Evolutionary conservation across 2,113 vertebrate genomes (phyloP).

Genomic region (Capreolus pygargus): DNA sequence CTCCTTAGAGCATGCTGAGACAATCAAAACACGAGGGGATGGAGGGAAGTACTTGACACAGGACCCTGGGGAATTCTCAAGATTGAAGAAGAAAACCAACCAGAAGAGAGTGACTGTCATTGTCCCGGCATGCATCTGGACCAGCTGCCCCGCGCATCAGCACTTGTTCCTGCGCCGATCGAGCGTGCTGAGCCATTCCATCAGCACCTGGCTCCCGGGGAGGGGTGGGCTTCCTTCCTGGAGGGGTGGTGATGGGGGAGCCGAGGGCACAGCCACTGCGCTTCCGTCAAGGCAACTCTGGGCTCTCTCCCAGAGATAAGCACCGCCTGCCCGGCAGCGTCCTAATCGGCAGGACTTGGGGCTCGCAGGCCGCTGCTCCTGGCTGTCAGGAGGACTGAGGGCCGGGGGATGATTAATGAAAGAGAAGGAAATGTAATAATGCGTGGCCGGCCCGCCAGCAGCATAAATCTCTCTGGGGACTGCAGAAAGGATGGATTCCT

Average conservation of each 20-base stretch:
- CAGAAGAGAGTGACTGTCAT: fast-evolving
- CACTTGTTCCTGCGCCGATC: no score
- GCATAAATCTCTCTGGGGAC: neutral
- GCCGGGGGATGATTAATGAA: neutral
- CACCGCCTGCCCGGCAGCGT: fast-evolving
- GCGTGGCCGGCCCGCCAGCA: fast-evolving
- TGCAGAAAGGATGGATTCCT: neutral
- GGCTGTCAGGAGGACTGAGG: neutral
- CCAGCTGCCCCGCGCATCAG: fast-evolving
- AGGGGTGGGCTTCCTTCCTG: neutral
- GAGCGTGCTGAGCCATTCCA: neutral
- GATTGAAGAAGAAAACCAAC: neutral
- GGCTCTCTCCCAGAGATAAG: neutral
- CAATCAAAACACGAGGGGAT: fast-evolving
- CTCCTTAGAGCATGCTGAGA: neutral
- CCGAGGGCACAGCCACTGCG: neutral
- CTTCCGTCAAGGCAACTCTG: neutral
- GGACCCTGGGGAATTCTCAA: neutral
- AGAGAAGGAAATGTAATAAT: neutral
- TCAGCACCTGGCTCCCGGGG: neutral
- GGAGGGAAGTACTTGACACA: fast-evolving
- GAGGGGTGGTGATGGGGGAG: neutral
- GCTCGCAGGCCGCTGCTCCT: neutral
- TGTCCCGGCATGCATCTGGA: neutral
- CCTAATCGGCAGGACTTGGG: neutral